phyloP scores from a whole-genome alignment of 2,888 invertebrate species.

The Piscicola geometra region DNA sequence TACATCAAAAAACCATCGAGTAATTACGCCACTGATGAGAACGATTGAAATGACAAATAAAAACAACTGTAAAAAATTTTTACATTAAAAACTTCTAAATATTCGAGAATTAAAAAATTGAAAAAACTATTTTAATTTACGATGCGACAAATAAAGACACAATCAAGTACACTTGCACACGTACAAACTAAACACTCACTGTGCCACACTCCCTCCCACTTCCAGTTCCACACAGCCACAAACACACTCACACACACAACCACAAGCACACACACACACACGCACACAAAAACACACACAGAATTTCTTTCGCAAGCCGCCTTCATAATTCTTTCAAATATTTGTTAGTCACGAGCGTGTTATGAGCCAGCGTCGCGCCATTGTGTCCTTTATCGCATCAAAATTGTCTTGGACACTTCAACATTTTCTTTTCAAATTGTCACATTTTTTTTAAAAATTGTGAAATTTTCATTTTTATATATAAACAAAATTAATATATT shows the following conservation, averaged over 20 bases:
- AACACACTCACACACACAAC: neutral
- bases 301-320: neutral
- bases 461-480: neutral
- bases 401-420: neutral
- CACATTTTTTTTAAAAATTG: neutral
- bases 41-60: too few relatives aligned
- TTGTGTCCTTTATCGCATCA: neutral
- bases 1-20: neutral
- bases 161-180: neutral
- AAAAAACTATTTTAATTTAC: neutral
- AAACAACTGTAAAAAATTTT: too few relatives aligned
- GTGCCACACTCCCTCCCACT: neutral
- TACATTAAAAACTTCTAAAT: neutral
- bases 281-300: neutral
- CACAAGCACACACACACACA: conserved; percentile 4
- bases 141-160: neutral
- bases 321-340: conserved; percentile 5
- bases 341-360: neutral
- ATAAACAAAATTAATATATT: too few relatives aligned
- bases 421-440: neutral
- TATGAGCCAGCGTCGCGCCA: neutral
- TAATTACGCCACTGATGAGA: neutral
- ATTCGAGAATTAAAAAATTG: neutral
- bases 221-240: neutral
- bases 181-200: neutral